phyloP scores from a whole-genome alignment of 1,140 invertebrate species.

The Dreissena rostriformis region DNA sequence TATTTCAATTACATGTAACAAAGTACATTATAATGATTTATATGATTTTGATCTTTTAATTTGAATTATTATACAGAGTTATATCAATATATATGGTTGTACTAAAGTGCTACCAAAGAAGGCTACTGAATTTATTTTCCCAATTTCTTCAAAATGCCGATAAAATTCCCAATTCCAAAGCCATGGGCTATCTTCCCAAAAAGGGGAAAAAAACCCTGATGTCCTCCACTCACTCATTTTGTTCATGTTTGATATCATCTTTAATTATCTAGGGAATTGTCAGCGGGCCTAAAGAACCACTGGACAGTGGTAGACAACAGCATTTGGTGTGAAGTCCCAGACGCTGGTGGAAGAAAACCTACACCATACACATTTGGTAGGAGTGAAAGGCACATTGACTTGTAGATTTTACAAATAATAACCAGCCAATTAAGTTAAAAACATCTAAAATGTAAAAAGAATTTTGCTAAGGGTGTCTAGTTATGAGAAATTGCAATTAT shows the following conservation, averaged over 20 bases:
- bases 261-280: conserved; percentile 32
- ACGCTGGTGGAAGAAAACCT: conserved; percentile 34
- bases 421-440: background rate
- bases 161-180: too few species aligned
- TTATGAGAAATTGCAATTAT: background rate
- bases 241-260: background rate
- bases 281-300: conserved; percentile 40
- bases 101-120: too few species aligned
- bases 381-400: background rate
- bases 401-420: background rate
- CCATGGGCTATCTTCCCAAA: too few species aligned
- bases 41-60: too few species aligned
- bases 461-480: background rate
- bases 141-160: too few species aligned
- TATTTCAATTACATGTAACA: too few species aligned
- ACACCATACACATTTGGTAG: conserved; percentile 44
- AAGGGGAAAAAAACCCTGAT: too few species aligned
- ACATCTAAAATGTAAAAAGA: background rate
- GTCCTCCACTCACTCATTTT: too few species aligned
- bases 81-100: too few species aligned
- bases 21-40: too few species aligned
- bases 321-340: conserved; percentile 29
- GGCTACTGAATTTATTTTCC: too few species aligned
- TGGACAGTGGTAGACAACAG: conserved; percentile 32
- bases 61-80: too few species aligned